Conservation (phyloP, 1,140 invertebrate species). For the Telenomus remus region DNA sequence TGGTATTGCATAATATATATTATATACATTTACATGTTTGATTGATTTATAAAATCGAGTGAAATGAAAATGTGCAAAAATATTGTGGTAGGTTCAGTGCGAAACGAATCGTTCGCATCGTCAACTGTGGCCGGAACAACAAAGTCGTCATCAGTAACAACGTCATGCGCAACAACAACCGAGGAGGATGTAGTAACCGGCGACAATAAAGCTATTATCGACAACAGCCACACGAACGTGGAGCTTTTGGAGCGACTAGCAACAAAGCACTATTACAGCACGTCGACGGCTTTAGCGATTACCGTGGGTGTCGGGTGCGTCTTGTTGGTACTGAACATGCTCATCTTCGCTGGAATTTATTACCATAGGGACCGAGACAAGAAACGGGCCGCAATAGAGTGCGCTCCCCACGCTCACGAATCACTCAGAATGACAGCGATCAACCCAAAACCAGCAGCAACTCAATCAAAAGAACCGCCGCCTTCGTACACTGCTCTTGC, state of each 20-base stretch:
- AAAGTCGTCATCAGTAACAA: constrained; percentile 65
- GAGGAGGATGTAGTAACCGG: constrained; percentile 66
- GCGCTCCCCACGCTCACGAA: constrained; percentile 64
- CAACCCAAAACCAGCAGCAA: constrained; percentile 45
- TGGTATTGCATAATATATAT: too few species aligned
- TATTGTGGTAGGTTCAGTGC: constrained; percentile 73
- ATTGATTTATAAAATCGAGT: too few species aligned
- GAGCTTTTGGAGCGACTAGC: constrained; percentile 76
- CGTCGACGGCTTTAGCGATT: constrained; percentile 89
- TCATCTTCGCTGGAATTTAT: constrained; percentile 92
- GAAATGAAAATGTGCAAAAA: too few species aligned
- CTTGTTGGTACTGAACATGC: constrained; percentile 88
- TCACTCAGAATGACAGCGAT: constrained; percentile 72
- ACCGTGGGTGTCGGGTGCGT: constrained; percentile 92
- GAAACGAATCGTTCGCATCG: constrained; percentile 78
- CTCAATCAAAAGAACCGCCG: constrained; percentile 69
- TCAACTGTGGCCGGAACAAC: constrained; percentile 73
- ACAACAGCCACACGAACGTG: constrained; percentile 73
- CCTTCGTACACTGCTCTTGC: constrained; percentile 74
- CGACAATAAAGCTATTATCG: constrained; percentile 64
- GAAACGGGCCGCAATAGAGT: constrained; percentile 67
- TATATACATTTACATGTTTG: too few species aligned
- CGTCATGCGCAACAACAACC: constrained; percentile 70
- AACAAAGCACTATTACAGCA: constrained; percentile 79
- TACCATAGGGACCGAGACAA: constrained; percentile 83